Evolutionary conservation across 2,113 vertebrate species (phyloP).

Genomic region (Stictonetta naevosa): DNA sequence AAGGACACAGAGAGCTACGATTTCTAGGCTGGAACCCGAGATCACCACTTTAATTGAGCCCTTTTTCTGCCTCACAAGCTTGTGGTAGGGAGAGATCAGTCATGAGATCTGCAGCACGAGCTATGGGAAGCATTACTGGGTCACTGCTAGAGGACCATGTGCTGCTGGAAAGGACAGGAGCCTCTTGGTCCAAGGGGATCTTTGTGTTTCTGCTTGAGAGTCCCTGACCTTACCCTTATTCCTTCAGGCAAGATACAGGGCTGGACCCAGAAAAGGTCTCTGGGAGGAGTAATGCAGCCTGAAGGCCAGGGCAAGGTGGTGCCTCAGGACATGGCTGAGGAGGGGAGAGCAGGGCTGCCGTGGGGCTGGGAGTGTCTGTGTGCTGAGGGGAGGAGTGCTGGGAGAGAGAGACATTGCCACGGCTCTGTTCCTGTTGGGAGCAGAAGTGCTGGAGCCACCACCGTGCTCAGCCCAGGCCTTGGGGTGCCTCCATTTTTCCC

Average conservation of each 20-base stretch:
- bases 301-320: background rate
- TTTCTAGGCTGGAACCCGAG: background rate
- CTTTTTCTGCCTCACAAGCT: slow-evolving; percentile 7
- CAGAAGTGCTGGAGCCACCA: background rate
- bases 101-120: slow-evolving; percentile 32
- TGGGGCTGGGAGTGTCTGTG: background rate
- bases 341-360: background rate
- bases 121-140: background rate
- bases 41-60: slow-evolving; percentile 4
- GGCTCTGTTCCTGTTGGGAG: background rate
- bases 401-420: background rate
- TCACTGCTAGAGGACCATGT: background rate
- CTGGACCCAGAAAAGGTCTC: background rate
- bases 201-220: background rate
- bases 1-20: background rate
- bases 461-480: background rate
- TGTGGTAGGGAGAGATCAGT: slow-evolving; percentile 41
- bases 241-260: background rate
- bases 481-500: background rate
- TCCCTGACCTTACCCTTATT: background rate
- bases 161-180: background rate
- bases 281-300: background rate
- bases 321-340: background rate
- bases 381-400: background rate
- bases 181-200: fast-evolving